Percentiles rank a stretch among this genome's conserved stretches.
These are phyloP conservation scores for Musca vetustissima DNA, from an alignment of 1,140 invertebrate genomes.

Conservation along the genomic window DNA sequence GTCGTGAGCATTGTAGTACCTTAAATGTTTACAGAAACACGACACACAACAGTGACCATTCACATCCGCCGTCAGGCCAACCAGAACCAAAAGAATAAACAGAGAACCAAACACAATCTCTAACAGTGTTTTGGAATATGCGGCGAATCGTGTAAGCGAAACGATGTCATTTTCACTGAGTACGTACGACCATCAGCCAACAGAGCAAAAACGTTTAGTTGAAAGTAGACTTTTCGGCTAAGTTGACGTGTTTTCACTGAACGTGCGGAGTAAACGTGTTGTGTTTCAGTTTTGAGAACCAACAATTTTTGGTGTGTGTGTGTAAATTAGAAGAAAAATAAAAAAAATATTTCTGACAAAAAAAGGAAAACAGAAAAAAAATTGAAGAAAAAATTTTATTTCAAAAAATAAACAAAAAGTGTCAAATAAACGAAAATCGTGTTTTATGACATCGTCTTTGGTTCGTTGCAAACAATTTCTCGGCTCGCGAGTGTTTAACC, in stretches of 20 bases:
- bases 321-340: not conserved
- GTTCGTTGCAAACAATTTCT: too few species aligned
- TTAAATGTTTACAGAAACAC: too few species aligned
- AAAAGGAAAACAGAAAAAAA: not conserved
- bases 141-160: constrained; percentile 9
- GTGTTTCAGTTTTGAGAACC: too few species aligned
- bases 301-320: not conserved
- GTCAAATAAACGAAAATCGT: too few species aligned
- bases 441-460: too few species aligned
- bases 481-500: too few species aligned
- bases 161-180: constrained; percentile 5
- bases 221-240: constrained; percentile 53
- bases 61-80: too few species aligned
- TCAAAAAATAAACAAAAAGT: too few species aligned
- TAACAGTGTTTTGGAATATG: not conserved
- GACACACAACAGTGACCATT: too few species aligned
- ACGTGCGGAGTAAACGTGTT: constrained; percentile 38
- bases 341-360: not conserved
- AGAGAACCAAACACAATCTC: too few species aligned
- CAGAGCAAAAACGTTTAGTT: constrained; percentile 47
- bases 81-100: too few species aligned
- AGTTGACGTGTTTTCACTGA: constrained; percentile 43
- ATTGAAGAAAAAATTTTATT: not conserved
- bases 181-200: constrained; percentile 10
- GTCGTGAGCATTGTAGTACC: too few species aligned